These are phyloP conservation scores for Mystacides longicornis DNA, from an alignment of 2,888 invertebrate genomes.

Conservation along the genomic window DNA sequence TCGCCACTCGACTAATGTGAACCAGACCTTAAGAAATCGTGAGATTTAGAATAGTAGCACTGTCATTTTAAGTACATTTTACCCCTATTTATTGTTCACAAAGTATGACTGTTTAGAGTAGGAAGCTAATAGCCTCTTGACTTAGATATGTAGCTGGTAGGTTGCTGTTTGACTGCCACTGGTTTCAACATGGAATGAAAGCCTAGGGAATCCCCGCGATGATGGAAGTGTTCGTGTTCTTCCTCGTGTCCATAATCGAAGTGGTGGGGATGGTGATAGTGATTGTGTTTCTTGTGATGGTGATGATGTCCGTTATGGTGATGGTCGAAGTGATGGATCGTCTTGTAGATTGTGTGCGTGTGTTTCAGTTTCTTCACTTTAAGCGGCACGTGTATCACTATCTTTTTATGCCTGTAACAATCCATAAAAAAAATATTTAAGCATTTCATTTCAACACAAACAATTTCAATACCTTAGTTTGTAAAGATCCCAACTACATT, in stretches of 20 bases:
- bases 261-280: conserved; percentile 26
- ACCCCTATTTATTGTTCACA: too few relatives aligned
- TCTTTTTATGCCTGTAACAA: conserved; percentile 50
- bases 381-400: conserved; percentile 61
- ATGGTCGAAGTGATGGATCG: conserved; percentile 51
- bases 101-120: too few relatives aligned
- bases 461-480: too few relatives aligned
- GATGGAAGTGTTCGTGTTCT: conserved; percentile 47
- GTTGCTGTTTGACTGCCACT: background rate
- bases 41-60: too few relatives aligned
- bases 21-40: too few relatives aligned
- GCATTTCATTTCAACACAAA: too few relatives aligned
- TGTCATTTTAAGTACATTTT: too few relatives aligned
- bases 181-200: conserved; percentile 34
- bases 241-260: conserved; percentile 33
- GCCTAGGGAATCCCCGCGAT: conserved; percentile 32
- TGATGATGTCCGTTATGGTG: conserved; percentile 28
- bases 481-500: too few relatives aligned
- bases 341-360: conserved; percentile 64
- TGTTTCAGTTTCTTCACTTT: conserved; percentile 63
- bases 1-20: too few relatives aligned
- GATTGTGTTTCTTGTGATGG: conserved; percentile 26
- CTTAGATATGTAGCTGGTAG: too few relatives aligned
- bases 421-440: too few relatives aligned
- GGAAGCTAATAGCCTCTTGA: too few relatives aligned